Evolutionary conservation across 2,113 vertebrate genomes (phyloP).

Genomic region (Alligator sinensis): DNA sequence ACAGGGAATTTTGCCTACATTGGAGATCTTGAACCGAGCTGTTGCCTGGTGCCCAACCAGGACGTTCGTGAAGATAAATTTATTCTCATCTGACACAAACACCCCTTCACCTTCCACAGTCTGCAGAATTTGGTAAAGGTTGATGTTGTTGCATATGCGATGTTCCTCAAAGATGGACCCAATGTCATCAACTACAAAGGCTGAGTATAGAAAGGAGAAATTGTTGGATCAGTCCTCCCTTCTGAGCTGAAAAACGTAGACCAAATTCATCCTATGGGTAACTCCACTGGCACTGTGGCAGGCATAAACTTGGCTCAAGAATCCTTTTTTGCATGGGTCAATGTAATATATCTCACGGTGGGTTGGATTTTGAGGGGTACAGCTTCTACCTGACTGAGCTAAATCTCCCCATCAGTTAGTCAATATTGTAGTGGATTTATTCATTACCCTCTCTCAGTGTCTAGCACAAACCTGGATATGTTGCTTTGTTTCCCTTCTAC

Average conservation of each 20-base stretch:
- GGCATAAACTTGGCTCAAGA: not conserved
- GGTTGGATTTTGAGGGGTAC: not conserved
- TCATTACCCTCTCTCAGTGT: too few relatives aligned
- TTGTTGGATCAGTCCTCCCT: not conserved
- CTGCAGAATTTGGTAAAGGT: constrained; percentile 75
- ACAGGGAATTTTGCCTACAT: constrained; percentile 84
- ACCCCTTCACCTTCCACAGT: constrained; percentile 74
- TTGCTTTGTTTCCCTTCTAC: too few relatives aligned
- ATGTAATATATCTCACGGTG: not conserved
- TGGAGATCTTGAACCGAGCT: constrained; percentile 89
- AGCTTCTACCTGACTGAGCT: not conserved
- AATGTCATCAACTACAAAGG: constrained; percentile 80
- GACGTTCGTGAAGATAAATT: constrained; percentile 87
- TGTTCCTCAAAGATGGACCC: constrained; percentile 90
- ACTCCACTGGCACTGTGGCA: not conserved
- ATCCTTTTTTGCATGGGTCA: not conserved
- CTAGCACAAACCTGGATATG: too few relatives aligned
- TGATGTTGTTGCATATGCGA: constrained; percentile 79
- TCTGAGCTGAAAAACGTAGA: not conserved
- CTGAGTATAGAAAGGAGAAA: constrained; percentile 53
- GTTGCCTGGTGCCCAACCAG: constrained; percentile 80
- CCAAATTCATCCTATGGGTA: not conserved
- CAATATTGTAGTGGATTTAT: too few relatives aligned
- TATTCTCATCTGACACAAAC: constrained; percentile 88
- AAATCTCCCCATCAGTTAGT: not conserved